Evolutionary conservation across 2,797 vertebrate species (phyloP), one percentile per base, ranked within the genome.

Genomic region (Parotocinclus haroldoi): DNA sequence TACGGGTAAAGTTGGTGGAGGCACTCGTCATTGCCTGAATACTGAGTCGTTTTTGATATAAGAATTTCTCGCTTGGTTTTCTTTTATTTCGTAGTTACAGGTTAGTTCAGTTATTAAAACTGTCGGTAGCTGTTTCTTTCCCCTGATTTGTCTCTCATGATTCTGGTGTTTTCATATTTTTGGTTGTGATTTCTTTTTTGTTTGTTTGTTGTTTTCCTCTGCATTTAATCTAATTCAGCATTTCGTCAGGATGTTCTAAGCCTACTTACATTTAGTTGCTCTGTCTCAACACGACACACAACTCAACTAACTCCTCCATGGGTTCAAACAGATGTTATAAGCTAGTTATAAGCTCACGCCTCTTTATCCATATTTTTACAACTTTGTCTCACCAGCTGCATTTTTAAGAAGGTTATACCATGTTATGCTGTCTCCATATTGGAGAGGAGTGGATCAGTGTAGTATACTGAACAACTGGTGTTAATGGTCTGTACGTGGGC

Each of bases 1-100:
- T 92, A 92, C 91, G 91, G 91, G 91, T 92, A 90, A 87, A 84
- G 81, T 83, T 84, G 86, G 81, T 81, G 76, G 68, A 76, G 56
- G 83, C 82, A 82, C 84, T 87, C 82, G 77, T 80, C 77, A 78
- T 81, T 87, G n/a, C n/a, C n/a, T n/a, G n/a, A 75, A 81, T 66
- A 86, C 27, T 27, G 27, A 82, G 81, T 80, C 86, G 81, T 78
- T 78, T 85, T 81, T 66, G 55, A 80, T 49, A n/a, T n/a, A n/a
- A n/a, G n/a, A n/a, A n/a, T 46, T 13, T 46, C 13, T 46, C 10
- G 6, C 9, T 49, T 49, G 7, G 13, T n/a, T 10, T 18, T 48
- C 61, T 55, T 38, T 66, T 63, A 64, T 17, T 48, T 42, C 4
- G 40, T 42, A 42, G 40, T 42, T 1, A 40, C 58, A 66, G 37